Percentiles rank a stretch among this genome's conserved stretches.
These are phyloP conservation scores for Notamacropus eugenii DNA, from an alignment of 2,797 vertebrate species.

Conservation along the genomic window DNA sequence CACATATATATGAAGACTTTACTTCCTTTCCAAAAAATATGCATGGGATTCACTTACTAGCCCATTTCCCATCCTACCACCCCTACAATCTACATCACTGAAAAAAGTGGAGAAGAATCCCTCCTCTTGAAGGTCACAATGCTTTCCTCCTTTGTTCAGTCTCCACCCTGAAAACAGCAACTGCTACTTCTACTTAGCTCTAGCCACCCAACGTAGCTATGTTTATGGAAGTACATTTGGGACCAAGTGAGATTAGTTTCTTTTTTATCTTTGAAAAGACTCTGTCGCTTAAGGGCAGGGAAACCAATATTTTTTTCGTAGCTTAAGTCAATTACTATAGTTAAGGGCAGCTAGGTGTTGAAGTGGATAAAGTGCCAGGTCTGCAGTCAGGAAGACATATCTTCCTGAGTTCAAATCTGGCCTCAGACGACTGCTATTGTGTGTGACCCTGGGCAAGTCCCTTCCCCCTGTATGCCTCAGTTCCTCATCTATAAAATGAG, in stretches of 20 bases:
- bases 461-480: background rate
- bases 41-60: conserved; percentile 16
- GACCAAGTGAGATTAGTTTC: background rate
- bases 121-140: background rate
- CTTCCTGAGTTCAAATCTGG: no score
- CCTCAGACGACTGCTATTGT: no score
- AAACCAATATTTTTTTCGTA: background rate
- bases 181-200: conserved; percentile 14
- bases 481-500: background rate
- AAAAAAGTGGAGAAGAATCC: background rate
- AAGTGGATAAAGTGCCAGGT: no score
- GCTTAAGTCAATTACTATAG: background rate
- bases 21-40: background rate
- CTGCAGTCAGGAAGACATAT: no score
- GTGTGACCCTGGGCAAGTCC: background rate
- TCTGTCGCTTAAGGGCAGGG: background rate
- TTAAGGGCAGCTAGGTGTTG: background rate
- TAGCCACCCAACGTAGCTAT: background rate
- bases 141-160: conserved; percentile 50
- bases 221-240: background rate
- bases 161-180: conserved; percentile 37
- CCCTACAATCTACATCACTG: conserved; percentile 16
- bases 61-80: background rate
- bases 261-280: background rate
- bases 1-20: no score